phyloP scores from a whole-genome alignment of 2,797 vertebrate genomes.

The Cirrhinus molitorella region DNA sequence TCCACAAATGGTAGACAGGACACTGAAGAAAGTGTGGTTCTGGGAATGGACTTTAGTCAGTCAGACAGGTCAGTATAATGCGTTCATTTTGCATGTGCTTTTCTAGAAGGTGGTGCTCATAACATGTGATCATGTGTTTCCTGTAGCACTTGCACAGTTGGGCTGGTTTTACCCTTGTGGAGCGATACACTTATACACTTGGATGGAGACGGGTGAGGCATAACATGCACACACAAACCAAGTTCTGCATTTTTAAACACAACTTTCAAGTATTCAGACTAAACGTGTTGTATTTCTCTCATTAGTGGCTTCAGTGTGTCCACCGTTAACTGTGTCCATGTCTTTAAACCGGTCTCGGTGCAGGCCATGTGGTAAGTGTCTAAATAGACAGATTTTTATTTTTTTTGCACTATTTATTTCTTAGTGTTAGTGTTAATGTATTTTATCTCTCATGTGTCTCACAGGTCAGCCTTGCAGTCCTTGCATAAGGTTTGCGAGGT shows the following conservation, averaged over 20 bases:
- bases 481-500: constrained; percentile 97
- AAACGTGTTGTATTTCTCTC: constrained; percentile 37
- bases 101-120: background rate
- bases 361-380: constrained; percentile 97
- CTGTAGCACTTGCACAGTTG: constrained; percentile 89
- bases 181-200: constrained; percentile 97
- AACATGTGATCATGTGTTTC: constrained; percentile 53
- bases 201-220: constrained; percentile 96
- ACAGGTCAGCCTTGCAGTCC: constrained; percentile 95
- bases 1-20: constrained; percentile 96
- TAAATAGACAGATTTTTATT: too few relatives aligned
- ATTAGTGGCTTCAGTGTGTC: constrained; percentile 96
- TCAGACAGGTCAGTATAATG: constrained; percentile 85
- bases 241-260: constrained; percentile 19
- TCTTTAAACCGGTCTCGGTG: constrained; percentile 98
- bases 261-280: background rate
- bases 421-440: background rate
- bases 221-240: background rate
- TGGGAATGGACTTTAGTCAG: constrained; percentile 94
- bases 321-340: constrained; percentile 93
- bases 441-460: constrained; percentile 3
- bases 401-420: background rate
- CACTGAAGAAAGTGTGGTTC: constrained; percentile 95
- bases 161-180: constrained; percentile 96
- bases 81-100: background rate